Conservation (phyloP, 2,888 invertebrate species). For the Orthonychiurus folsomi region DNA sequence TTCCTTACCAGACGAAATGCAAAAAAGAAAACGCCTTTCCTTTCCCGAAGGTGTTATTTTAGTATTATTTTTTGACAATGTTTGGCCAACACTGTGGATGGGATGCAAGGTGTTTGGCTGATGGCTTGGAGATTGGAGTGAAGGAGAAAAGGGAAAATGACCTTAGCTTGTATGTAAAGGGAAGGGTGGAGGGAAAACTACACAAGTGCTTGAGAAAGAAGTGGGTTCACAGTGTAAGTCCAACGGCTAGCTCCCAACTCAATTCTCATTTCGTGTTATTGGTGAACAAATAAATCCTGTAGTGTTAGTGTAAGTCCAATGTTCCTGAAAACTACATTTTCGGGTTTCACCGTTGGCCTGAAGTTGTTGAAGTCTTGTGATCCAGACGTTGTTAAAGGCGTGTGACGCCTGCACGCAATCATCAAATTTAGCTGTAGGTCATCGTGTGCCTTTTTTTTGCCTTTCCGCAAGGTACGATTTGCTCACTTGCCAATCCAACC, state of each 20-base stretch:
- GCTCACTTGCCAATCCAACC: background rate
- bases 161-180: background rate
- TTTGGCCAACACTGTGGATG: background rate
- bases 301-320: conserved; percentile 14
- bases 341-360: background rate
- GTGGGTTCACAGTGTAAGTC: background rate
- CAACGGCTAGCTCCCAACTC: conserved; percentile 1
- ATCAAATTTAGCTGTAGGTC: conserved; percentile 20
- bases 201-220: background rate
- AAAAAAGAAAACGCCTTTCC: no score
- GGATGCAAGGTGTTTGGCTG: no score
- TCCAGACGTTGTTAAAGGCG: conserved; percentile 2
- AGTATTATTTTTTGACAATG: background rate
- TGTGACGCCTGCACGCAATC: conserved; percentile 23
- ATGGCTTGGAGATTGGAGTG: no score
- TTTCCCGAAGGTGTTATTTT: background rate
- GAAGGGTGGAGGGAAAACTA: background rate
- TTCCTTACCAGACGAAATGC: no score
- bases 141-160: background rate
- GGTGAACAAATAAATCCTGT: conserved; percentile 17
- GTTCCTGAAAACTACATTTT: conserved; percentile 15
- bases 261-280: conserved; percentile 20
- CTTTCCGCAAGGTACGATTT: background rate
- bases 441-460: conserved; percentile 13
- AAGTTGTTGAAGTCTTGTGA: background rate